Percentiles rank a stretch among this genome's conserved stretches.
These are phyloP conservation scores for Oreotragus oreotragus DNA, from an alignment of 2,113 vertebrate genomes.

Conservation along the genomic window DNA sequence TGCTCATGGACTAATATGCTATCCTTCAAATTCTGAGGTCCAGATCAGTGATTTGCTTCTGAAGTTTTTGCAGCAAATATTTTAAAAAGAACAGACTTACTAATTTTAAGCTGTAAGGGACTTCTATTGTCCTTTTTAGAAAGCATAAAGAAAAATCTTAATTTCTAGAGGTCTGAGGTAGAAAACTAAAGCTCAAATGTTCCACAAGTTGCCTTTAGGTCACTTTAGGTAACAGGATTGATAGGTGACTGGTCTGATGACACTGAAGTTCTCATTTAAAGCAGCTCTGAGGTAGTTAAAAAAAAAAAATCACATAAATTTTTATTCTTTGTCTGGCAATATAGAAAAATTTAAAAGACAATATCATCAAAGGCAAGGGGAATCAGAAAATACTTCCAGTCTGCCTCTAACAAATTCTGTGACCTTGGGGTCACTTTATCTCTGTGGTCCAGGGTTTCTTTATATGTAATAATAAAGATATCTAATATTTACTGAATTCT, in stretches of 20 bases:
- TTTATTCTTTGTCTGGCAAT: background rate
- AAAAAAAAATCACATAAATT: background rate
- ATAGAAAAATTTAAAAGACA: background rate
- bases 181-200: background rate
- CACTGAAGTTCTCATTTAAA: background rate
- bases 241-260: background rate
- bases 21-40: background rate
- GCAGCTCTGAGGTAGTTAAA: background rate
- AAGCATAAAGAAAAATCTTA: constrained; percentile 25
- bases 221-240: background rate
- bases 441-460: background rate
- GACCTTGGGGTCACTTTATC: background rate
- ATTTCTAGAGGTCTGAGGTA: constrained; percentile 35
- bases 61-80: background rate
- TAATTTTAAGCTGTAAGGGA: background rate
- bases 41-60: background rate
- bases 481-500: background rate
- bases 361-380: background rate
- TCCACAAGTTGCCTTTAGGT: background rate
- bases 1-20: background rate
- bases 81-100: background rate
- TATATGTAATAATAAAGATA: background rate
- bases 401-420: background rate
- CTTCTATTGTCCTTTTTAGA: background rate
- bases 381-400: background rate